Evolutionary conservation across 53 echinoderm and acorn worm genomes (phyloP), one percentile per base, ranked within the genome.

Genomic region (Holothuria leucospilota): DNA sequence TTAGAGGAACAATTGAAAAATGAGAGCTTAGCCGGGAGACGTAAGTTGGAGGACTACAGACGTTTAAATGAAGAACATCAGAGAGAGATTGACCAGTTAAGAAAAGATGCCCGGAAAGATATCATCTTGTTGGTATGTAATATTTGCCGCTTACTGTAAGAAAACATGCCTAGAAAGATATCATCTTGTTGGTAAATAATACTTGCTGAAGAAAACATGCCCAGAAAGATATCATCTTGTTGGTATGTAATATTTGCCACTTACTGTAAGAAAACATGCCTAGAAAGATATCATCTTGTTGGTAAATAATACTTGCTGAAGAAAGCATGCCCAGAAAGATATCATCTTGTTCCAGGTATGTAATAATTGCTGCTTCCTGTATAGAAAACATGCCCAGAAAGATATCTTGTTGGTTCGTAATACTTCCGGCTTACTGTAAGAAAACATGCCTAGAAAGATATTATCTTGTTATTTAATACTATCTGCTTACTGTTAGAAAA

Each of bases 91-190:
- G 96, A 96, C 11, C 94, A 93, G 49, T 70, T 94, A 28, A 85
- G 82, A 69, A 96, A 89, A 84, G 93, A 96, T 82, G 96, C 96
- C 40, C 84, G 93, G 72, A 96, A 91, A 71, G 96, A 96, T 53
- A 96, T 96, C 39, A 77, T 85, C 21, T 91, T 90, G 79, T 70
- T 96, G 62, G 96, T 96, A 84, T 82, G 96, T 94, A 85, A 29
- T 63, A 29, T 15, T 59, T 85, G 5, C 15, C 0, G 4, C 52
- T 13, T 56, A 16, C 18, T 56, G 18, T 56, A 9, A 56, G 9
- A 63, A 96, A 89, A 84, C 94, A 94, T 82, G 96, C 96, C 40
- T 82, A 91, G 68, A 96, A 91, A 71, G 96, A 96, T 53, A 96
- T 96, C 39, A 77, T 85, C 21, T 91, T 90, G 79, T 70, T 96